Evolutionary conservation across 2,888 invertebrate genomes (phyloP).

Genomic region (Lysandra coridon): DNA sequence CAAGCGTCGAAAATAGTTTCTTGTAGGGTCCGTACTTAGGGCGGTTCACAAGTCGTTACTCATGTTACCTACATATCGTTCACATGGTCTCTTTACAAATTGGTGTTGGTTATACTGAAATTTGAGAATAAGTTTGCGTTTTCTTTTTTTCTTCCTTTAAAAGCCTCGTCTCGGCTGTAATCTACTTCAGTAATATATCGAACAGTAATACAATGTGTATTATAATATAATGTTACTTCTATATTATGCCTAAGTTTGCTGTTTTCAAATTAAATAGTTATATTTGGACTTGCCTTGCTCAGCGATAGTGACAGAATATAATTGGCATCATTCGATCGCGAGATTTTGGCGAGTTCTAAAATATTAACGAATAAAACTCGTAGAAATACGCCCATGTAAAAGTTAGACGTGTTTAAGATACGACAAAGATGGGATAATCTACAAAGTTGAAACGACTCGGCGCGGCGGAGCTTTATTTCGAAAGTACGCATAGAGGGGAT

Average conservation of each 20-base stretch:
- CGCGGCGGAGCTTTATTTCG: background rate
- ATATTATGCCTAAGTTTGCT: too few relatives aligned
- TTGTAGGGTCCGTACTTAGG: background rate
- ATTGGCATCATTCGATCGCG: too few relatives aligned
- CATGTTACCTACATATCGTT: background rate
- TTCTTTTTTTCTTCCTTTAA: too few relatives aligned
- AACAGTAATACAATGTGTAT: too few relatives aligned
- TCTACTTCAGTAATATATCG: too few relatives aligned
- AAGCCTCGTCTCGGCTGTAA: too few relatives aligned
- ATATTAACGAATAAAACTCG: background rate
- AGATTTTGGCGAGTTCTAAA: background rate
- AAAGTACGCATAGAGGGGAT: background rate
- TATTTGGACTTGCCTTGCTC: too few relatives aligned
- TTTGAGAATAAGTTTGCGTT: too few relatives aligned
- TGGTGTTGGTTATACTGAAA: too few relatives aligned
- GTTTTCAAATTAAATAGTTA: too few relatives aligned
- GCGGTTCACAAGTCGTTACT: background rate
- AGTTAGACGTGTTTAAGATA: slow-evolving; percentile 1
- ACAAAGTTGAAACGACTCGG: background rate
- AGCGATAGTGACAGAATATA: too few relatives aligned
- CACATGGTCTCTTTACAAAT: background rate
- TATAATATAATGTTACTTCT: too few relatives aligned
- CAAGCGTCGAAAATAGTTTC: slow-evolving; percentile 38
- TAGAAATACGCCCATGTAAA: background rate
- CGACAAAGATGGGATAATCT: slow-evolving; percentile 17